Conservation (phyloP, 2,888 invertebrate species). For the Drosophila seclusa region DNA sequence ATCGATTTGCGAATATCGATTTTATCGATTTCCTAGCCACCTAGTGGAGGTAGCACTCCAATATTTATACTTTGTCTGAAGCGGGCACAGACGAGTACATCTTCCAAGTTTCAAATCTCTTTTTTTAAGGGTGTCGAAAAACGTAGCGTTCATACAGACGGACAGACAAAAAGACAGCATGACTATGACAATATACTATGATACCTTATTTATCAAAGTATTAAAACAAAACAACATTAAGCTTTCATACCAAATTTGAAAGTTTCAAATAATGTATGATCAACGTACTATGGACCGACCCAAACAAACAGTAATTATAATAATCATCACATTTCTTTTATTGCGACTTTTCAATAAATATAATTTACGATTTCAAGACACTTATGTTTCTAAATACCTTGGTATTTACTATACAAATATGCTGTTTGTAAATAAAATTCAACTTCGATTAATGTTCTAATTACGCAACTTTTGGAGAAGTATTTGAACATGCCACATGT, state of each 20-base stretch:
- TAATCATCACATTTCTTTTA: not conserved
- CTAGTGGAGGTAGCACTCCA: no score
- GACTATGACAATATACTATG: no score
- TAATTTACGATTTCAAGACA: not conserved
- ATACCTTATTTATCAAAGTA: no score
- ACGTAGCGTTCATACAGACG: no score
- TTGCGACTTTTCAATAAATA: not conserved
- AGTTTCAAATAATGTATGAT: not conserved
- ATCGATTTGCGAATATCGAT: no score
- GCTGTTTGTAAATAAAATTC: not conserved
- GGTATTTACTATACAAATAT: not conserved
- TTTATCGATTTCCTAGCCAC: no score
- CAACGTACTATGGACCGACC: not conserved
- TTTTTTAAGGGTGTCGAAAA: no score
- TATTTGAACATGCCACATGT: constrained; percentile 13
- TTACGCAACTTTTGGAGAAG: constrained; percentile 26
- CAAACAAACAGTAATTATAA: not conserved
- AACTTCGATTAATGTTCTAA: constrained; percentile 43
- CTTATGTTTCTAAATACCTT: not conserved
- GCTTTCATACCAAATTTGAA: not conserved
- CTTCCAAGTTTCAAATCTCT: no score
- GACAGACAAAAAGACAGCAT: no score
- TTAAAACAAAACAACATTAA: not conserved
- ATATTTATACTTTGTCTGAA: no score
- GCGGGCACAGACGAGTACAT: no score